Conservation (phyloP, 2,113 vertebrate genomes). For the Rhinopithecus roxellana region DNA sequence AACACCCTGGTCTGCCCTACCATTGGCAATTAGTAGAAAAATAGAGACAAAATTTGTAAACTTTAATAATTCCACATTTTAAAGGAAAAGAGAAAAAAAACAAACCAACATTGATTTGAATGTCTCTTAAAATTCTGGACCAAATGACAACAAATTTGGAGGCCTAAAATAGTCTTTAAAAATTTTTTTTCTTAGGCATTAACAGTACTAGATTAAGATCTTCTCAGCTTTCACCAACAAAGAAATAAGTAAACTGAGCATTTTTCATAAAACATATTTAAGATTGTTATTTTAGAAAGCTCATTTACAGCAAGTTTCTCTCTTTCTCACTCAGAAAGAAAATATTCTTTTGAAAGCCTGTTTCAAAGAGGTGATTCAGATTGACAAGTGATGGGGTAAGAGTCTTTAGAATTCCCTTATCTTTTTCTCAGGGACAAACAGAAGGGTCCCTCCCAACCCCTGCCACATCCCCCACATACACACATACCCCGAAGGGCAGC, state of each 20-base stretch:
- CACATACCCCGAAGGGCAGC: not conserved
- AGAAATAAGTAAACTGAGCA: not conserved
- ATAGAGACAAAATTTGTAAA: not conserved
- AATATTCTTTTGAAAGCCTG: not conserved
- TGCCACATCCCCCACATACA: not conserved
- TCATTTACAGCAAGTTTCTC: not conserved
- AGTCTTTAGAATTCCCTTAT: not conserved
- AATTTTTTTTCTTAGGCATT: not conserved
- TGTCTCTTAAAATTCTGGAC: not conserved
- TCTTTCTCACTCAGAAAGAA: not conserved
- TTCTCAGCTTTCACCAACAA: not conserved
- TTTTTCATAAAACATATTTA: not conserved
- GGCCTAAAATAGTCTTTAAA: not conserved
- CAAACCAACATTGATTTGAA: not conserved
- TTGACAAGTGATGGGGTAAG: not conserved
- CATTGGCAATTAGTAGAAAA: not conserved
- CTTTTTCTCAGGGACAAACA: not conserved
- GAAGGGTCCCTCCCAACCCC: not conserved
- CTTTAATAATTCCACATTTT: not conserved
- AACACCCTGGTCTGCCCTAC: not conserved
- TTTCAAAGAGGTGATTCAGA: not conserved
- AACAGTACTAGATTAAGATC: not conserved
- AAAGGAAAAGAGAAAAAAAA: not conserved
- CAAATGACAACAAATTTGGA: not conserved
- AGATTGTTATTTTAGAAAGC: not conserved